These are phyloP conservation scores for Nannospalax galili DNA, from an alignment of 2,113 vertebrate genomes.

Conservation along the genomic window DNA sequence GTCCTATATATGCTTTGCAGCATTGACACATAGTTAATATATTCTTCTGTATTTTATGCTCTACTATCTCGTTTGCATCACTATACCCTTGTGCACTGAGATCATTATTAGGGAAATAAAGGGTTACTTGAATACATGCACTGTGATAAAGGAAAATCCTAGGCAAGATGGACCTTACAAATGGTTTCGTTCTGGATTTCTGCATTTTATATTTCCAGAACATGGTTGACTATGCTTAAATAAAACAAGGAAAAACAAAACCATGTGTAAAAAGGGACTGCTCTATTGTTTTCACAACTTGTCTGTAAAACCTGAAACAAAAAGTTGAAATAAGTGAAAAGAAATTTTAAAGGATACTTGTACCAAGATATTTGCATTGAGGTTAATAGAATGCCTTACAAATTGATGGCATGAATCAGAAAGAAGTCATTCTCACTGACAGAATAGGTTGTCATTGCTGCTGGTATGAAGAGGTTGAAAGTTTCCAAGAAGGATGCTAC, in stretches of 20 bases:
- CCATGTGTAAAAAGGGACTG: background rate
- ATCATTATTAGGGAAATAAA: background rate
- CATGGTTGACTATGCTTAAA: background rate
- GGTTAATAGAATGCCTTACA: background rate
- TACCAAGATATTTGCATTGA: background rate
- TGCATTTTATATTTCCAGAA: background rate
- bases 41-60: background rate
- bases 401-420: conserved; percentile 9
- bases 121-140: background rate
- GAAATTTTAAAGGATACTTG: background rate
- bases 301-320: conserved; percentile 17
- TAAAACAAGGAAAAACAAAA: background rate
- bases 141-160: background rate
- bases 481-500: background rate
- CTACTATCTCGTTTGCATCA: background rate
- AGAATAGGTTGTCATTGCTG: background rate
- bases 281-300: background rate
- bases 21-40: background rate
- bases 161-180: background rate
- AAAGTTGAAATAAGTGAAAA: background rate
- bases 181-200: background rate
- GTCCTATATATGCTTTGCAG: background rate
- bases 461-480: background rate
- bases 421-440: background rate
- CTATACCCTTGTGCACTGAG: background rate